Evolutionary conservation across 2,888 invertebrate genomes (phyloP), one percentile per base, ranked within the genome.

Genomic region (Aporophyla nigra): DNA sequence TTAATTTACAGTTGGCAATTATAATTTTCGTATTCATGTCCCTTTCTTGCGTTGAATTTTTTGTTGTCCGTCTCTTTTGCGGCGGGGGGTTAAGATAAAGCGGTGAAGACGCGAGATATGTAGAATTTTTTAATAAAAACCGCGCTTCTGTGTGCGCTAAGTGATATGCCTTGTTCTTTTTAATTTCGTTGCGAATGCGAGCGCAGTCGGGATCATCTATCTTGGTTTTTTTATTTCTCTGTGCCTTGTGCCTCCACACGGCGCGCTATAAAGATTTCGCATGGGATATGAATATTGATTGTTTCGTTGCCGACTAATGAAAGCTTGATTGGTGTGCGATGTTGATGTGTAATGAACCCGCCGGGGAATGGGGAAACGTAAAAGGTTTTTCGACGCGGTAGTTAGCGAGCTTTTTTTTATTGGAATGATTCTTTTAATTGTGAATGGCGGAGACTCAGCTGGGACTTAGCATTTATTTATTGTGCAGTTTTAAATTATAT

Each of bases 1-100:
- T 96, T 96, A 96, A 96, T 96, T 96, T 95, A 96, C 96, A 94
- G 94, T 95, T 95, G 96, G 96, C 96, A 96, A 96, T 96, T 96
- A 96, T 96, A 96, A 96, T 96, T 96, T 96, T 95, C 94, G 94
- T 93, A 93, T 94, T 92, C 87, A 88, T 90, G 93, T 96, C 96
- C 92, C 93, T 94, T 92, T 96, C 96, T 93, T 93, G 90, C 95
- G 84, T 89, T 87, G 90, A 88, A 92, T 94, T 95, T 95, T 94
- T 94, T 90, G 89, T 90, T 90, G 91, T 90, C 94, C 91, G 90
- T 96, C 95, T 94, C 95, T 90, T 87, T 93, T 87, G 84, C 88
- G 88, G 87, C 90, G 91, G 91, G 93, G 94, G 93, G 93, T 92
- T 93, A 93, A 94, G 95, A 94, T 94, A 94, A 93, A 93, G 92